A percentile compares a stretch with the other conserved stretches of the same genome.
Evolutionary conservation across 2,797 vertebrate species (phyloP).

Genomic region (Bufotes viridis): DNA sequence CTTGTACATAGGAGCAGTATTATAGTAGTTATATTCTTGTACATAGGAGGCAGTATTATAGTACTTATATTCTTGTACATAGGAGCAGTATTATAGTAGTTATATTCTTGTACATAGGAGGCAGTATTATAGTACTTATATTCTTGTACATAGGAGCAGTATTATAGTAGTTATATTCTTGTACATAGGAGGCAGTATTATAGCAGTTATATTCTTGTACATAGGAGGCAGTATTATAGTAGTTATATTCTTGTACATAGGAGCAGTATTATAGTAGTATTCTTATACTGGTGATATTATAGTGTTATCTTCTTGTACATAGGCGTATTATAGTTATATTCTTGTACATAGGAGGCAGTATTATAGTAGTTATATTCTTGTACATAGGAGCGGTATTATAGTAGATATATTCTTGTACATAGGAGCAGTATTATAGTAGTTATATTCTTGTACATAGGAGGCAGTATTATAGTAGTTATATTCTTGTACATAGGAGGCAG

Average conservation of each 20-base stretch:
- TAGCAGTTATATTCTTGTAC: no score
- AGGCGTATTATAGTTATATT: not conserved
- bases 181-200: not conserved
- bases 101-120: not conserved
- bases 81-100: not conserved
- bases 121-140: not conserved
- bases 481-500: not conserved
- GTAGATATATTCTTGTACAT: not conserved
- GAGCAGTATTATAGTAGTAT: not conserved
- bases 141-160: not conserved
- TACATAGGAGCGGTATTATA: not conserved
- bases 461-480: not conserved
- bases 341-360: not conserved
- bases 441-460: not conserved
- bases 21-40: no score
- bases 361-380: conserved; percentile 1
- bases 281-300: not conserved
- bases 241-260: not conserved
- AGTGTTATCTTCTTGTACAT: not conserved
- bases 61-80: not conserved
- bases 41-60: no score
- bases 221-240: not conserved
- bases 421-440: not conserved
- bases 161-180: not conserved
- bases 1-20: no score